These are phyloP conservation scores for Enteromius unitaeniatus DNA, from an alignment of 2,797 vertebrate species.

Conservation along the genomic window DNA sequence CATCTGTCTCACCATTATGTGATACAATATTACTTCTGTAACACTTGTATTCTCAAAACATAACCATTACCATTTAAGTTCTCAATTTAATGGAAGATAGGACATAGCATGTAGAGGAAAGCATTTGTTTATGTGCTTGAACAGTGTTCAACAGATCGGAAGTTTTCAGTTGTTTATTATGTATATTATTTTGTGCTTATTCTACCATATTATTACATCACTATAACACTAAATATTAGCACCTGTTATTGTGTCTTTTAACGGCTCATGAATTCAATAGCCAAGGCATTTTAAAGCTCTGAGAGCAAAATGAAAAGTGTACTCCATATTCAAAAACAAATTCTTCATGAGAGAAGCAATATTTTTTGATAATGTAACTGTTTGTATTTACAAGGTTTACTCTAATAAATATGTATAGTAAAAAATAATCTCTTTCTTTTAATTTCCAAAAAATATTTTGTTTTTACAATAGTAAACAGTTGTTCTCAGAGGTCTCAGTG, in stretches of 20 bases:
- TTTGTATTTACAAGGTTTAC: background rate
- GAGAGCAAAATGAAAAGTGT: background rate
- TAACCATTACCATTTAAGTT: slow-evolving; percentile 21
- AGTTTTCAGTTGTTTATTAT: background rate
- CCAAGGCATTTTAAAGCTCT: background rate
- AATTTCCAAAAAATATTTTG: background rate
- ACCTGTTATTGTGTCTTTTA: slow-evolving; percentile 22
- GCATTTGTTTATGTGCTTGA: background rate
- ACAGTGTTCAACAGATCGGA: background rate
- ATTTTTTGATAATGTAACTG: slow-evolving; percentile 13
- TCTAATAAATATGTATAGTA: background rate
- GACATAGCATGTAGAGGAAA: background rate
- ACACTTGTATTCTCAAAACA: slow-evolving; percentile 10
- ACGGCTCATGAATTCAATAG: background rate
- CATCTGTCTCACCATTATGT: background rate
- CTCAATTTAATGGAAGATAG: slow-evolving; percentile 4
- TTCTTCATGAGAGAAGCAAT: background rate
- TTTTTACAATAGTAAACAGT: background rate
- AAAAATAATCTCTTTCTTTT: background rate
- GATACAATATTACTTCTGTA: slow-evolving; percentile 5
- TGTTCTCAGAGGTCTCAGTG: background rate
- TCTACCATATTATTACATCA: background rate
- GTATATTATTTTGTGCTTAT: background rate
- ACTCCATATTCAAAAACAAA: background rate
- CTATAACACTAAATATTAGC: background rate